Conservation (phyloP, 2,888 invertebrate genomes). For the Macaria liturata region DNA sequence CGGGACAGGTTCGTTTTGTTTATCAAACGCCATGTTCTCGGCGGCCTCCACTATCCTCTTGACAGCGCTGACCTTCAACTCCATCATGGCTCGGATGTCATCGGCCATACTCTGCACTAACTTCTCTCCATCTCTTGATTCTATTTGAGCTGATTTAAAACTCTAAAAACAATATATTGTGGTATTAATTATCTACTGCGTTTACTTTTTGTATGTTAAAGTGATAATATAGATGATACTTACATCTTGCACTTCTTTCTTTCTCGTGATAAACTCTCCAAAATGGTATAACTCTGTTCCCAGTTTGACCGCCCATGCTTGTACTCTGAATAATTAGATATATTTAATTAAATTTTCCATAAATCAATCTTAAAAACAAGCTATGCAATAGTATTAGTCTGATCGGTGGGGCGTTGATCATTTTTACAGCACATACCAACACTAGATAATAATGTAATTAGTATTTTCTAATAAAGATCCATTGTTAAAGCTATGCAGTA, state of each 20-base stretch:
- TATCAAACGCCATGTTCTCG: conserved; percentile 89
- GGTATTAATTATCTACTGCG: too few species aligned
- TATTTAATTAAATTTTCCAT: background rate
- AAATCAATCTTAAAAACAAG: background rate
- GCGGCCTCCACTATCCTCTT: conserved; percentile 94
- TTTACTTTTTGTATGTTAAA: background rate
- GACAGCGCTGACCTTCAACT: conserved; percentile 93
- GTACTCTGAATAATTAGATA: conserved; percentile 81
- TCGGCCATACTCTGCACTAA: conserved; percentile 92
- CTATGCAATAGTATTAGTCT: too few species aligned
- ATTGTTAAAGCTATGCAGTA: too few species aligned
- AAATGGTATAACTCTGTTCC: conserved; percentile 91
- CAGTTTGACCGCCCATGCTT: conserved; percentile 92
- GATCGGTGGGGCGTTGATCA: too few species aligned
- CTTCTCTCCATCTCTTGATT: conserved; percentile 89
- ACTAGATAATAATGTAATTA: too few species aligned
- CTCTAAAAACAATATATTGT: conserved; percentile 74
- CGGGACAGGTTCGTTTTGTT: conserved; percentile 77
- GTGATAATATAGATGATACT: conserved; percentile 38
- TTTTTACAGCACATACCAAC: too few species aligned
- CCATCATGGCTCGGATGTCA: conserved; percentile 94
- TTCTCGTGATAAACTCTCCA: conserved; percentile 91
- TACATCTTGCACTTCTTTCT: conserved; percentile 90
- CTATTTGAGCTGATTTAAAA: conserved; percentile 90
- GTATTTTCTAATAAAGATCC: too few species aligned